phyloP scores from a whole-genome alignment of 2,797 vertebrate genomes.

The Danio aesculapii region DNA sequence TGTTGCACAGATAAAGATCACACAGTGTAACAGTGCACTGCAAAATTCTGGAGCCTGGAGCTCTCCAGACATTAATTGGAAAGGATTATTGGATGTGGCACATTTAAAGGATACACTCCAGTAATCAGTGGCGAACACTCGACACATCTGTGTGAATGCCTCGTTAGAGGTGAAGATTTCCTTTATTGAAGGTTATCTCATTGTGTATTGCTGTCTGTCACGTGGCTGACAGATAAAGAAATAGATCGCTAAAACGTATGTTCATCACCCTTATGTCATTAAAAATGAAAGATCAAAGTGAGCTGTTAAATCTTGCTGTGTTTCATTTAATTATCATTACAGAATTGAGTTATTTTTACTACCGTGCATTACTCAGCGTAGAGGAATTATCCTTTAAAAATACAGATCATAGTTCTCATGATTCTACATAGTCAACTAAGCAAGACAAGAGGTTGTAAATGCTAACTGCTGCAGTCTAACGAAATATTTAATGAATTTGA shows the following conservation, averaged over 20 bases:
- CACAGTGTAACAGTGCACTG: conserved; percentile 2
- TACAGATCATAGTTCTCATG: too few relatives aligned
- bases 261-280: background rate
- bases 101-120: conserved; percentile 33
- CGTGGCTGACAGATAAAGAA: background rate
- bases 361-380: too few relatives aligned
- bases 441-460: too few relatives aligned
- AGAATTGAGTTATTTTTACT: too few relatives aligned
- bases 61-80: conserved; percentile 46
- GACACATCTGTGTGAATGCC: conserved; percentile 29
- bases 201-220: background rate
- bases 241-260: background rate
- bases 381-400: too few relatives aligned
- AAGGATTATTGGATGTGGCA: conserved; percentile 21
- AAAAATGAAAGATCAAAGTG: too few relatives aligned
- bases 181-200: conserved; percentile 31
- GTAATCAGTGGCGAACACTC: conserved; percentile 26
- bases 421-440: too few relatives aligned
- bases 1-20: conserved; percentile 20
- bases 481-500: too few relatives aligned
- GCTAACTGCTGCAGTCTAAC: too few relatives aligned
- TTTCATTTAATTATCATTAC: too few relatives aligned
- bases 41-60: conserved; percentile 21
- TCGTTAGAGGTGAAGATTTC: conserved; percentile 30
- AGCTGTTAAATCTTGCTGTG: too few relatives aligned